Conservation (phyloP, 2,888 invertebrate genomes). For the Drosophila suboccidentalis region DNA sequence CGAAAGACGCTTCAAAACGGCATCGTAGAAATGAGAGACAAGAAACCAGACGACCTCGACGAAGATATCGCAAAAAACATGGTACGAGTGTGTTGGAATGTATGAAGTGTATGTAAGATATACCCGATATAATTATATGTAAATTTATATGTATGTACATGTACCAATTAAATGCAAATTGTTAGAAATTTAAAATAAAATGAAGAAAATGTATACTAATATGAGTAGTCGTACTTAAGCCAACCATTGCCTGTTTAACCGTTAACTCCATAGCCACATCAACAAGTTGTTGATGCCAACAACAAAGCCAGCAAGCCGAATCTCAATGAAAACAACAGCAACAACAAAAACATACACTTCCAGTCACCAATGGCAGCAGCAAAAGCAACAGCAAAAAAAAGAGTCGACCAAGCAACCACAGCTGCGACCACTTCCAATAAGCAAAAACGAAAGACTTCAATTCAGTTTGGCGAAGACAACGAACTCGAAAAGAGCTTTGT, state of each 20-base stretch:
- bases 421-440: slow-evolving; percentile 72
- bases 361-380: slow-evolving; percentile 42
- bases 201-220: not conserved
- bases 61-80: slow-evolving; percentile 61
- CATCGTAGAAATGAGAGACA: slow-evolving; percentile 60
- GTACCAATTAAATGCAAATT: not conserved
- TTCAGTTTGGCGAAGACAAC: slow-evolving; percentile 85
- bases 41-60: slow-evolving; percentile 84
- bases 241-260: slow-evolving; percentile 21
- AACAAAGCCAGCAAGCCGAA: slow-evolving; percentile 39
- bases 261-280: slow-evolving; percentile 30
- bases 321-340: slow-evolving; percentile 45
- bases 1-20: slow-evolving; percentile 48
- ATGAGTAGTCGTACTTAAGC: not conserved
- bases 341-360: slow-evolving; percentile 50
- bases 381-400: slow-evolving; percentile 26
- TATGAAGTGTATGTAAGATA: slow-evolving; percentile 9
- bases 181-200: slow-evolving; percentile 1
- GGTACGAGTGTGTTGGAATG: slow-evolving; percentile 14
- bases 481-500: slow-evolving; percentile 84
- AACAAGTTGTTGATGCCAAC: slow-evolving; percentile 17
- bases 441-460: slow-evolving; percentile 85
- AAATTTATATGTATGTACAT: too few relatives aligned
- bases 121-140: not conserved
- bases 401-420: slow-evolving; percentile 36